phyloP scores from a whole-genome alignment of 2,888 invertebrate genomes.

The Caenorhabditis uteleia region DNA sequence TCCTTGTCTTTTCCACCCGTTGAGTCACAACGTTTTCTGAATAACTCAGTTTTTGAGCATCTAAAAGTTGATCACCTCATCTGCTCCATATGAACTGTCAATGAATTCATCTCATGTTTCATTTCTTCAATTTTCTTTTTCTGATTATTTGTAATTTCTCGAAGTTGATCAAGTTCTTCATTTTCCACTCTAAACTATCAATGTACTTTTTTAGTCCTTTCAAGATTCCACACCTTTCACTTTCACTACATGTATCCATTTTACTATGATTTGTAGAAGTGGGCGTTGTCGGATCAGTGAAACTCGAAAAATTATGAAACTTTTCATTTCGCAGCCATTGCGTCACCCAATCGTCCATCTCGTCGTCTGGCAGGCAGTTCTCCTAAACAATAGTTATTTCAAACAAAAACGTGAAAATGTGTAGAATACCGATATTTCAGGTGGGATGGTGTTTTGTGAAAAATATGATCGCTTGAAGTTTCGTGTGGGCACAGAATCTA shows the following conservation, averaged over 20 bases:
- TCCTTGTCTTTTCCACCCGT: slow-evolving; percentile 22
- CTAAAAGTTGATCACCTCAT: slow-evolving; percentile 26
- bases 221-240: slow-evolving; percentile 16
- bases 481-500: neutral
- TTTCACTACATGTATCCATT: slow-evolving; percentile 28
- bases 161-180: slow-evolving; percentile 55
- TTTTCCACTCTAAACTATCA: slow-evolving; percentile 19
- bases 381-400: slow-evolving; percentile 12
- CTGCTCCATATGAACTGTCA: slow-evolving; percentile 46
- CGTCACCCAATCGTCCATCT: slow-evolving; percentile 57
- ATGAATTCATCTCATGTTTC: slow-evolving; percentile 45
- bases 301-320: slow-evolving; percentile 33
- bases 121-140: slow-evolving; percentile 54
- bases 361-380: slow-evolving; percentile 25
- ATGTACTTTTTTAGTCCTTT: neutral
- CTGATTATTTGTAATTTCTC: slow-evolving; percentile 60
- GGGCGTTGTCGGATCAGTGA: slow-evolving; percentile 28
- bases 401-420: neutral
- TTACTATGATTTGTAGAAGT: slow-evolving; percentile 40
- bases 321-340: slow-evolving; percentile 54
- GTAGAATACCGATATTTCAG: slow-evolving; percentile 2
- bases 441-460: neutral
- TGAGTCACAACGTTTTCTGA: slow-evolving; percentile 27
- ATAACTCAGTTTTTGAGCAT: neutral
- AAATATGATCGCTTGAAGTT: neutral